Percentiles rank a stretch among this genome's conserved stretches.
Evolutionary conservation across 2,888 invertebrate species (phyloP).

Genomic region (Habroteleia sp.): DNA sequence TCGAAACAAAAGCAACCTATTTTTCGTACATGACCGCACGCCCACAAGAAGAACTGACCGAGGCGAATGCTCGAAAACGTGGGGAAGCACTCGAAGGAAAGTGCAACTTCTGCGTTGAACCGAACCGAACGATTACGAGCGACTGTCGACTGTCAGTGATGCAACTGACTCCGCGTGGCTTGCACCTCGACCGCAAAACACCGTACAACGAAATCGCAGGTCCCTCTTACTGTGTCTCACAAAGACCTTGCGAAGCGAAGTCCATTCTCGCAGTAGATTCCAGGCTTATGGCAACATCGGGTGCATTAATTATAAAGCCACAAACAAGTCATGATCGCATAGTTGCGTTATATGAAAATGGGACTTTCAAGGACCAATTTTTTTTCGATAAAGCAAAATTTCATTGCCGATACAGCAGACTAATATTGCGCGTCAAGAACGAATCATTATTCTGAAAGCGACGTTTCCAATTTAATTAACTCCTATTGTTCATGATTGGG

Average conservation of each 20-base stretch:
- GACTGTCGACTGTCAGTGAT: slow-evolving; percentile 68
- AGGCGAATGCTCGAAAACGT: slow-evolving; percentile 15
- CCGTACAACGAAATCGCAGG: slow-evolving; percentile 62
- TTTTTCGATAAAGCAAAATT: not conserved
- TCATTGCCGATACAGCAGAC: not conserved
- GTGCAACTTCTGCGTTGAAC: slow-evolving; percentile 51
- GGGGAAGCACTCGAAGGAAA: slow-evolving; percentile 33
- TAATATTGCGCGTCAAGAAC: not conserved
- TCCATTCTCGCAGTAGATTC: slow-evolving; percentile 40
- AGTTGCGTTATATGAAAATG: slow-evolving; percentile 19
- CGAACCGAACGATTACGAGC: slow-evolving; percentile 62
- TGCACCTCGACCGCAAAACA: slow-evolving; percentile 62
- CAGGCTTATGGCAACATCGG: slow-evolving; percentile 23
- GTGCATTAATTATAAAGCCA: slow-evolving; percentile 43
- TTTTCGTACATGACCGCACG: slow-evolving; percentile 20
- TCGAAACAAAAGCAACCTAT: not conserved
- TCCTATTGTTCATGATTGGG: slow-evolving; percentile 8
- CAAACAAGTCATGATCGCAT: slow-evolving; percentile 19
- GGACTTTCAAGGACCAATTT: slow-evolving; percentile 6
- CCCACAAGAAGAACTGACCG: slow-evolving; percentile 18
- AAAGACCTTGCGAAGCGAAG: slow-evolving; percentile 64
- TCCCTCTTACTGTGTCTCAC: slow-evolving; percentile 67
- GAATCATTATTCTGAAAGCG: slow-evolving; percentile 29
- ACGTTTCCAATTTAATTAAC: slow-evolving; percentile 15
- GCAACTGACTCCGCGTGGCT: slow-evolving; percentile 69